Percentiles rank a stretch among this genome's conserved stretches.
Conservation (phyloP, 2,888 invertebrate genomes). For the Quadriops clusia region DNA sequence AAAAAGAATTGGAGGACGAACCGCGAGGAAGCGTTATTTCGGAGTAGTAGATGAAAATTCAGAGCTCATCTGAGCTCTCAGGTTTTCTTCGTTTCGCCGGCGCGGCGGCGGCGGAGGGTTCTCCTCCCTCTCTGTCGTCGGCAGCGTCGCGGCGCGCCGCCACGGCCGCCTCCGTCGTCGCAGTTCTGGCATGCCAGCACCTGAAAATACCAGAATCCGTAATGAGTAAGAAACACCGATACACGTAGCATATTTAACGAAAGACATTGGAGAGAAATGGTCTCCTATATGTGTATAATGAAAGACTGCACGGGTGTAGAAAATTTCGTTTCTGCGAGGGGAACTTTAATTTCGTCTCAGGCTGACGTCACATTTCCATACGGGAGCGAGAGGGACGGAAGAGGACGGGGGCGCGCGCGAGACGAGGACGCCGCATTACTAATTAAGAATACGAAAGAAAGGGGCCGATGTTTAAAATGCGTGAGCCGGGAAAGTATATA, state of each 20-base stretch:
- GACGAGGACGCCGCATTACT: slow-evolving; percentile 44
- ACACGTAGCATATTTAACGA: slow-evolving; percentile 32
- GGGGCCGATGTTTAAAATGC: slow-evolving; percentile 42
- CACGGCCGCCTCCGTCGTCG: too few relatives aligned
- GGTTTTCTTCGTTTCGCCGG: too few relatives aligned
- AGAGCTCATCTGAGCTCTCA: slow-evolving; percentile 4
- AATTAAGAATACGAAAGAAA: slow-evolving; percentile 63
- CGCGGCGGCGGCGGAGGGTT: too few relatives aligned
- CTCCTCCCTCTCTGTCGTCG: too few relatives aligned
- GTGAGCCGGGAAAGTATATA: slow-evolving; percentile 35
- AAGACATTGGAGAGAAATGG: slow-evolving; percentile 28
- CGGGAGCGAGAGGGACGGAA: slow-evolving; percentile 13
- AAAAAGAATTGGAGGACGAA: too few relatives aligned
- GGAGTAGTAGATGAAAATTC: slow-evolving; percentile 5
- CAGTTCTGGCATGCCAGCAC: too few relatives aligned
- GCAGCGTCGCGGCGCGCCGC: too few relatives aligned
- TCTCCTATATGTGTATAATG: slow-evolving; percentile 32
- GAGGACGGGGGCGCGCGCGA: slow-evolving; percentile 9
- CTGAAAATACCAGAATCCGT: slow-evolving; percentile 19
- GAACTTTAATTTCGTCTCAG: slow-evolving; percentile 36
- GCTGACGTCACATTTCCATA: slow-evolving; percentile 38
- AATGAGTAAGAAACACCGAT: slow-evolving; percentile 23
- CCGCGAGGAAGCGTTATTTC: too few relatives aligned
- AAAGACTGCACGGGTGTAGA: slow-evolving; percentile 39
- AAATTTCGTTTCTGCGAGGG: slow-evolving; percentile 36